Base-by-base conservation (phyloP, 2,888 invertebrate genomes). In the Liposcelis brunnea region DNA sequence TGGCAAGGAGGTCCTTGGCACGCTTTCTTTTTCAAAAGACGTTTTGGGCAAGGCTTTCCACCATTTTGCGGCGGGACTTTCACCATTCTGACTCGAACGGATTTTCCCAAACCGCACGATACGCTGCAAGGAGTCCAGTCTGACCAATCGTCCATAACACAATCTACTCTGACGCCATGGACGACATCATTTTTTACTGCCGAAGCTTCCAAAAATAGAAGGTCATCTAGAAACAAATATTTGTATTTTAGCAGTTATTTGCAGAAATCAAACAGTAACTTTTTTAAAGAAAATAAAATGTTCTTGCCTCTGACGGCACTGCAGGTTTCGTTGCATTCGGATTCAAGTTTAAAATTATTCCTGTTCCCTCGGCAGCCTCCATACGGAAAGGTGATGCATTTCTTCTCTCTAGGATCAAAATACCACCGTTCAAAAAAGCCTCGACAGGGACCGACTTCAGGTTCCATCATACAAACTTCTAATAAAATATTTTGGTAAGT, bases 351-450 rank as follows among this genome's bases (percentile, higher is more conserved):
- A 69, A 94, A 95, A 64, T 90, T 91, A 66, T 95, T 95, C 56
- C 76, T 72, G 63, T 86, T 91, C 34, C 94, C 94, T 47, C 89
- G 73, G 53, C 86, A 87, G 36, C 86, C 86, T 34, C 91, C 87
- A 66, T 87, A 97, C 45, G 71, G 16, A 19, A 40, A 40, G 16
- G 19, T 18, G 15, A 40, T 10, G 21, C 40, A 40, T 40, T 40
- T 40, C 40, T 18, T 40, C 7, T 40, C 18, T 45, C 64, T 63
- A 0, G 74, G 61, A 58, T 83, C 80, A 68, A 82, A 98, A 51
- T 83, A 79, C 80, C 87, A 98, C 47, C 94, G 76, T 54, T 77
- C 76, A 65, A 85, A 90, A 56, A 74, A 71, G 1, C 87, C 93
- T 47, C 83, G 75, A 61, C 97, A 97, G 1, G 87, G 87, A 1